Percentiles rank a stretch among this genome's conserved stretches.
These are phyloP conservation scores for Cercocebus atys DNA, from an alignment of 2,113 vertebrate genomes.

Conservation along the genomic window DNA sequence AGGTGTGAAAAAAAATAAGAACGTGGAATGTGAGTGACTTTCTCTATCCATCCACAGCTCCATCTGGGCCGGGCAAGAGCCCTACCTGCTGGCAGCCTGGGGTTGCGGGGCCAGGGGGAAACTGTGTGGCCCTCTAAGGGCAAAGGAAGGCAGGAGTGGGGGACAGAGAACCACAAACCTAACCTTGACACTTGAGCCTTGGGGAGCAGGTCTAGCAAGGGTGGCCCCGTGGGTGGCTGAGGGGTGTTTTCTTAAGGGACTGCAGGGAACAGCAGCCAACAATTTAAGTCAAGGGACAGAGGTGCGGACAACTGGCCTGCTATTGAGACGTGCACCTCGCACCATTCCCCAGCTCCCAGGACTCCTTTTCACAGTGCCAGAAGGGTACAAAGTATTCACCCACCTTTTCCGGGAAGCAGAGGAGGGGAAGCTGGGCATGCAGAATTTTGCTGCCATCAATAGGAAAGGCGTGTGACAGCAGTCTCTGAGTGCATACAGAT, in stretches of 20 bases:
- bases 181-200: neutral
- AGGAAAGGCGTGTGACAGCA: neutral
- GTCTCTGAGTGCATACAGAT: fast-evolving
- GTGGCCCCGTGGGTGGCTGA: neutral
- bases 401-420: neutral
- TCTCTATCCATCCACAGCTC: neutral
- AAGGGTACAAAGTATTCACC: neutral
- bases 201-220: neutral
- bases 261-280: neutral
- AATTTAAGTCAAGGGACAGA: neutral
- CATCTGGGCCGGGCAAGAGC: neutral
- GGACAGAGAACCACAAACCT: neutral
- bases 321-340: fast-evolving
- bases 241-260: neutral
- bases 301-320: neutral
- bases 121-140: neutral
- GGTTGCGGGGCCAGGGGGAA: neutral
- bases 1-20: neutral
- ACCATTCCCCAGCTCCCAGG: neutral
- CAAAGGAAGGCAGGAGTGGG: neutral
- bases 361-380: neutral
- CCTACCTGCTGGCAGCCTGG: too few relatives aligned
- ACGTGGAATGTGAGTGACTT: neutral
- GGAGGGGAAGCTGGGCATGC: neutral
- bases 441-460: fast-evolving